Evolutionary conservation across 2,888 invertebrate species (phyloP).

Genomic region (Acholoe squamosa): DNA sequence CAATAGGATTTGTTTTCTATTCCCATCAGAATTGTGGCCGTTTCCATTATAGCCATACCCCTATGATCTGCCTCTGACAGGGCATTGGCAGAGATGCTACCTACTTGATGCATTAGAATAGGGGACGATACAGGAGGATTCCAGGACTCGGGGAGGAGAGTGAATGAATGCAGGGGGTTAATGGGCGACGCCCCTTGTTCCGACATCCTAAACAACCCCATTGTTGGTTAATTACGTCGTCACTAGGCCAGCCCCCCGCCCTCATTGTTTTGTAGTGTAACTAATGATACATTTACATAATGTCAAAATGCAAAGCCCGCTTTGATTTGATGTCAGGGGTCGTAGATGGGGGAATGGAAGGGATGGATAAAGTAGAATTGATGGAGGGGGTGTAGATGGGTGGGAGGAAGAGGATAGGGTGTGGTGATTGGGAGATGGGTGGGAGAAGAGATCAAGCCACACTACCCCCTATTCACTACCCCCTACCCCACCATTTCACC

Average conservation of each 20-base stretch:
- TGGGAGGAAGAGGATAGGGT: background rate
- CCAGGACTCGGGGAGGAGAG: background rate
- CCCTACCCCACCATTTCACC: background rate
- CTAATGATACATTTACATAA: slow-evolving; percentile 28
- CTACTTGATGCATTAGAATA: slow-evolving; percentile 26
- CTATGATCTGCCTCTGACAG: background rate
- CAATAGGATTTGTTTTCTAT: slow-evolving; percentile 35
- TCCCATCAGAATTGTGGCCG: slow-evolving; percentile 56
- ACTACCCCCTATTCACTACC: background rate
- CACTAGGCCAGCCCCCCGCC: background rate
- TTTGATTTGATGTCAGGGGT: slow-evolving; percentile 45
- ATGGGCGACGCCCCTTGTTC: background rate
- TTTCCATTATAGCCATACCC: background rate
- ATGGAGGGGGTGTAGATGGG: background rate
- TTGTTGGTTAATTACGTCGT: slow-evolving; percentile 34
- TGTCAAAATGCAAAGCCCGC: slow-evolving; percentile 11
- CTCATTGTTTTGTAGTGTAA: slow-evolving; percentile 42
- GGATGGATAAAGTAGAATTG: slow-evolving; percentile 37
- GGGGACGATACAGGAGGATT: background rate
- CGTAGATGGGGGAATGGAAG: slow-evolving; percentile 1
- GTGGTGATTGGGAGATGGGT: background rate
- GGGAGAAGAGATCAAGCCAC: background rate
- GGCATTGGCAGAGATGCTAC: background rate
- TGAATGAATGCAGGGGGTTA: background rate
- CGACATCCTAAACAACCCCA: slow-evolving; percentile 13